A percentile compares a stretch with the other conserved stretches of the same genome.
Conservation (phyloP, 2,797 vertebrate genomes). For the Liparis tanakae region DNA sequence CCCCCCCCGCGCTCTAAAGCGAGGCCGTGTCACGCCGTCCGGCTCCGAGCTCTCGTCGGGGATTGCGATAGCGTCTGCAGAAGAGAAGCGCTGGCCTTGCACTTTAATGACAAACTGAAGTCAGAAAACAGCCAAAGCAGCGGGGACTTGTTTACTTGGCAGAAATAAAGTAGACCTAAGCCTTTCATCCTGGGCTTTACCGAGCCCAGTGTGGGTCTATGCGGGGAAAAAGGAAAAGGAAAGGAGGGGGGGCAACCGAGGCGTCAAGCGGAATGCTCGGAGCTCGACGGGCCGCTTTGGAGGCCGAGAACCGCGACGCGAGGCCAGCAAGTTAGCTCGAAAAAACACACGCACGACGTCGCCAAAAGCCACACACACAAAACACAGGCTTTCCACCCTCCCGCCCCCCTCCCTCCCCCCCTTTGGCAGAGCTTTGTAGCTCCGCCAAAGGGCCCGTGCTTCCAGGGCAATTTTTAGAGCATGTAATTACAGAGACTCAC, state of each 20-base stretch:
- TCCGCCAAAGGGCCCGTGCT: slow-evolving; percentile 74
- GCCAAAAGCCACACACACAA: slow-evolving; percentile 58
- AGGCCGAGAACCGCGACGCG: slow-evolving; percentile 34
- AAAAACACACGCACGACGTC: slow-evolving; percentile 62
- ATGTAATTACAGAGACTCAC: slow-evolving; percentile 78
- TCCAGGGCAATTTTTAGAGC: slow-evolving; percentile 79
- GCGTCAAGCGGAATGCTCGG: slow-evolving; percentile 60
- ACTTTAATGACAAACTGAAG: slow-evolving; percentile 77
- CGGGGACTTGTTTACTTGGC: slow-evolving; percentile 78
- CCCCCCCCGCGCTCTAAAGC: slow-evolving; percentile 20
- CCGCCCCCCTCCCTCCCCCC: slow-evolving; percentile 67
- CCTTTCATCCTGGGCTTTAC: slow-evolving; percentile 69
- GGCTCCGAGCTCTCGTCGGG: slow-evolving; percentile 44
- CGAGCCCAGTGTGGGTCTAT: slow-evolving; percentile 46
- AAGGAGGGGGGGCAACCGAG: slow-evolving; percentile 27
- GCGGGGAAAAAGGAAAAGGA: background rate
- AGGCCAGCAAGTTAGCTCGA: slow-evolving; percentile 63
- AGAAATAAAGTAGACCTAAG: slow-evolving; percentile 67
- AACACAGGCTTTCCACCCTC: too few species aligned
- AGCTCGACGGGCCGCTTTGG: slow-evolving; percentile 43
- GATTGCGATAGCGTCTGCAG: slow-evolving; percentile 46
- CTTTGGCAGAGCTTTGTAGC: slow-evolving; percentile 74
- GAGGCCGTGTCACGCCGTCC: slow-evolving; percentile 38
- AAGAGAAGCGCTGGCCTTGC: slow-evolving; percentile 65
- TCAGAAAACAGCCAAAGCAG: slow-evolving; percentile 66